phyloP scores from a whole-genome alignment of 2,888 invertebrate species.

The Lepetodrilus schrolli region DNA sequence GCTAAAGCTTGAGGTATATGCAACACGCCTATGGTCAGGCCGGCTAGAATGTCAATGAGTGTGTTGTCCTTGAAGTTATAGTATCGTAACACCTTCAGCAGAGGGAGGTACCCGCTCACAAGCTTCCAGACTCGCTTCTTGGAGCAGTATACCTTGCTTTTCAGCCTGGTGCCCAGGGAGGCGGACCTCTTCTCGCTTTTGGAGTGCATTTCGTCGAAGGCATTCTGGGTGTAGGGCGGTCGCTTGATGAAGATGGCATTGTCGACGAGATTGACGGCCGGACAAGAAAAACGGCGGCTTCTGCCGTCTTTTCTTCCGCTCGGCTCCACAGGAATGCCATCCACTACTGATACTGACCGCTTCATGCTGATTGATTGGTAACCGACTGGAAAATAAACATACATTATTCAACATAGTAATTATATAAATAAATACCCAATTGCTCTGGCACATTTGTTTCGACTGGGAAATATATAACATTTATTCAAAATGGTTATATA shows the following conservation, averaged over 20 bases:
- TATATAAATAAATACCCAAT: too few relatives aligned
- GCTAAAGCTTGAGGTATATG: slow-evolving; percentile 73
- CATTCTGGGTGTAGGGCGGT: slow-evolving; percentile 53
- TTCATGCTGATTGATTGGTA: slow-evolving; percentile 31
- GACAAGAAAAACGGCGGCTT: slow-evolving; percentile 53
- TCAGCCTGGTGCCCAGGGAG: slow-evolving; percentile 42
- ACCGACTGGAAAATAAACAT: too few relatives aligned
- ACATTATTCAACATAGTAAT: too few relatives aligned
- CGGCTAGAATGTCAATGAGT: slow-evolving; percentile 68
- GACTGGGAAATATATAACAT: too few relatives aligned
- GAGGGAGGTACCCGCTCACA: slow-evolving; percentile 58
- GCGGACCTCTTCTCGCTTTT: slow-evolving; percentile 43
- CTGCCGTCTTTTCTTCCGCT: slow-evolving; percentile 33
- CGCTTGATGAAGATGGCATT: slow-evolving; percentile 51
- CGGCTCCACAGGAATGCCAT: slow-evolving; percentile 34
- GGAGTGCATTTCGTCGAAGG: slow-evolving; percentile 63
- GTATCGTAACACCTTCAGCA: slow-evolving; percentile 62
- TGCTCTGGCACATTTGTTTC: too few relatives aligned
- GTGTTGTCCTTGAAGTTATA: slow-evolving; percentile 65
- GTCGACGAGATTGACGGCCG: slow-evolving; percentile 41
- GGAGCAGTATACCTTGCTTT: slow-evolving; percentile 55
- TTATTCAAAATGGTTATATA: too few relatives aligned
- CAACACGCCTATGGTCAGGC: slow-evolving; percentile 71
- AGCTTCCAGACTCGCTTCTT: slow-evolving; percentile 59
- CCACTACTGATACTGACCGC: slow-evolving; percentile 38